Conservation (phyloP, 2,113 vertebrate species). For the Okapia johnstoni region DNA sequence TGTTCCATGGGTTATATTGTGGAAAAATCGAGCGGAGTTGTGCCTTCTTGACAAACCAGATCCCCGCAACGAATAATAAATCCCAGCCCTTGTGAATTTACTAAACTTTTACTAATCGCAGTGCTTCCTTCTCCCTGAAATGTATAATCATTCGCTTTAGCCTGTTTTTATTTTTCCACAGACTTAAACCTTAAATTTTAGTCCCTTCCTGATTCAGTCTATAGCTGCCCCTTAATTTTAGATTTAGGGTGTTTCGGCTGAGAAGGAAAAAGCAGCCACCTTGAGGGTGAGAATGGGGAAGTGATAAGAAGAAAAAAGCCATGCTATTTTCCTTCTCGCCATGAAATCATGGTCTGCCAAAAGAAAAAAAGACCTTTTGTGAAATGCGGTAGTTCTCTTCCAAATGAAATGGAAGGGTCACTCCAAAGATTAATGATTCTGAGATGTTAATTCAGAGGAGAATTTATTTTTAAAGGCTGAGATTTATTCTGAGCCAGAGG, state of each 20-base stretch:
- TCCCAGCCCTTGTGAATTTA: neutral
- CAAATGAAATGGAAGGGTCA: constrained; percentile 58
- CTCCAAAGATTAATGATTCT: constrained; percentile 63
- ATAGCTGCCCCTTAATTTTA: neutral
- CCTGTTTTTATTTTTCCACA: neutral
- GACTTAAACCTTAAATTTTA: neutral
- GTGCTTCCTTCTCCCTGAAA: neutral
- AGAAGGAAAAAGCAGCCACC: constrained; percentile 18
- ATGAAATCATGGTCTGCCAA: constrained; percentile 22
- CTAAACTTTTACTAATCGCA: neutral
- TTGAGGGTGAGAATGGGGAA: neutral
- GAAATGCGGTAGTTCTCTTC: constrained; percentile 42
- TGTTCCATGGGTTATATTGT: neutral
- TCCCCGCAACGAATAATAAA: neutral
- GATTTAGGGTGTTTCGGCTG: neutral
- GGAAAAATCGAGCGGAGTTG: neutral
- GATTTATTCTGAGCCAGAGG: constrained; percentile 61
- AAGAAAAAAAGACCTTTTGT: constrained; percentile 57
- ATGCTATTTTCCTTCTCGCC: constrained; percentile 25
- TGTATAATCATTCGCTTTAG: neutral
- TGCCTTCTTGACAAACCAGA: neutral
- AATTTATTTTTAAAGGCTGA: constrained; percentile 67
- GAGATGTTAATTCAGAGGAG: constrained; percentile 70
- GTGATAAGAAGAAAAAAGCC: constrained; percentile 4
- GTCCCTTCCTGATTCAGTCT: neutral